Base-by-base conservation (phyloP, 2,888 invertebrate species). In the Vesta saturnalis region DNA sequence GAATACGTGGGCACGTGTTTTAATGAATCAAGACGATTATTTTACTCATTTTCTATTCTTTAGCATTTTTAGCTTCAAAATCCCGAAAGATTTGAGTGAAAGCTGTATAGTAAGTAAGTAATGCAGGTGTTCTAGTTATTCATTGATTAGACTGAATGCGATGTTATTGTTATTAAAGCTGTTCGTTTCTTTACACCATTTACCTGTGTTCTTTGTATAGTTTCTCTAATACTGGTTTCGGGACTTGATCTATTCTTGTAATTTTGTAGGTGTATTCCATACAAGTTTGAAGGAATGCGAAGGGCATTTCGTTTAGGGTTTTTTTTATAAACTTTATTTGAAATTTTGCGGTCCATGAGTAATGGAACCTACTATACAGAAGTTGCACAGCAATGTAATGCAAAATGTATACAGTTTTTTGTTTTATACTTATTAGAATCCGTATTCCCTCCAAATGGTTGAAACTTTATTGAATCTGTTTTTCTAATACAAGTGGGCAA, bases 91-190 rank as follows among this genome's bases (percentile, higher is more conserved):
- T 68, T 71, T 63, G 30, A 59, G 70, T 69, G 67, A 73, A 69
- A 73, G 70, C 69, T 58, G 60, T 23, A 8, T 67, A 64, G 74
- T 71, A 72, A 70, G 73, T 73, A 71, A 73, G 70, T 69, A 64
- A 55, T 64, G 62, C 73, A 74, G 75, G 72, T 74, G 72, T 72
- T 73, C 72, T 58, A 69, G 65, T 72, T 73, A 62, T 65, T 69
- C 72, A 70, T 62, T 71, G 72, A 73, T 70, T 71, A 62, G 62
- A 23, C 19, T 21, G 56, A 60, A 21, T 43, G n/a, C n/a, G 47
- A 61, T 57, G 57, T 64, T 23, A 61, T 61, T 61, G 60, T 61
- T 35, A 30, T 19, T 46, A 6, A 52, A 60, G 43, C 55, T 39
- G 49, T 23, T 39, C 21, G 16, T 60, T 18, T 10, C 56, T 22